Conservation (phyloP, 2,888 invertebrate species). For the Apodemia mormo region DNA sequence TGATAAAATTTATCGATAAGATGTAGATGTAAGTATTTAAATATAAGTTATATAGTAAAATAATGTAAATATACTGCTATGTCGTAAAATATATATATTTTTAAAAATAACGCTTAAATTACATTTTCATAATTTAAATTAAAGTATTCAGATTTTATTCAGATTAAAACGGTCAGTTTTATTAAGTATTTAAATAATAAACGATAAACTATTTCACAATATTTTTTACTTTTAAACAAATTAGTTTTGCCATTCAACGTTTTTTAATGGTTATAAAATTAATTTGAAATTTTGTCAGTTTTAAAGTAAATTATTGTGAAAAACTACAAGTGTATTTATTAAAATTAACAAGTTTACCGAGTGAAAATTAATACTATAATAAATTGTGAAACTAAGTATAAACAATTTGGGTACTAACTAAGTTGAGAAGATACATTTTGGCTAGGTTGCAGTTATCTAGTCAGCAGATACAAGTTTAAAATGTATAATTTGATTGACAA, state of each 20-base stretch:
- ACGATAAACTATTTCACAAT: background rate
- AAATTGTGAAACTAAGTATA: background rate
- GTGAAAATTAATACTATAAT: background rate
- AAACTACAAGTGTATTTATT: constrained; percentile 18
- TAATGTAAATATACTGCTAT: constrained; percentile 35
- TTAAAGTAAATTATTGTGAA: constrained; percentile 25
- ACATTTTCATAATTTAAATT: constrained; percentile 39
- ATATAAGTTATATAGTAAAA: constrained; percentile 26
- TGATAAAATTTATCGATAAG: constrained; percentile 84
- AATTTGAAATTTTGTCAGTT: constrained; percentile 21
- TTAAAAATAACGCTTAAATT: constrained; percentile 27
- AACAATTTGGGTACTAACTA: background rate
- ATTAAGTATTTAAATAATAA: background rate
- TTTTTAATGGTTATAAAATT: background rate
- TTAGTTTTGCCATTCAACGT: background rate
- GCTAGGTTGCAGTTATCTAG: constrained; percentile 52
- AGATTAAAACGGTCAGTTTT: background rate
- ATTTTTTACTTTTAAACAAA: background rate
- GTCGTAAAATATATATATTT: constrained; percentile 21
- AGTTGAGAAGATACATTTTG: constrained; percentile 30
- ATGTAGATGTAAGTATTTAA: constrained; percentile 19
- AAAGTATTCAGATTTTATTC: constrained; percentile 24
- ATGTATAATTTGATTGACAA: constrained; percentile 10
- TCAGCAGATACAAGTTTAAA: constrained; percentile 49
- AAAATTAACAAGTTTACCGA: background rate